Evolutionary conservation across 2,888 invertebrate genomes (phyloP).

Genomic region (Quadroppia sp.): DNA sequence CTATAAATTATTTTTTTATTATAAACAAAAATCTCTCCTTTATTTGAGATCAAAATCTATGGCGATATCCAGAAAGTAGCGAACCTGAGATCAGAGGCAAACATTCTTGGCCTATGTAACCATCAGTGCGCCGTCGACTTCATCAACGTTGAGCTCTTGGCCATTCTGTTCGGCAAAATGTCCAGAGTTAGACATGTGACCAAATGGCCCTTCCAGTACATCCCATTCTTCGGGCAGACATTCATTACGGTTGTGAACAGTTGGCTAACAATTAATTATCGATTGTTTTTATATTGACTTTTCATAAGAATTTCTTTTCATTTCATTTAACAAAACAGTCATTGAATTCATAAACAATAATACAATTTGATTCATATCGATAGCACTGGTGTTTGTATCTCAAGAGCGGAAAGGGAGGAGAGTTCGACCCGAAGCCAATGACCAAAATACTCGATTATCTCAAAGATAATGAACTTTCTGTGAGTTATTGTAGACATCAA

Average conservation of each 20-base stretch:
- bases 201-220: conserved; percentile 16
- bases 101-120: conserved; percentile 4
- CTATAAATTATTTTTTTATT: no score
- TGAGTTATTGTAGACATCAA: no score
- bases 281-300: no score
- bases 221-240: background rate
- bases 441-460: conserved; percentile 11
- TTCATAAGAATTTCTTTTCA: background rate
- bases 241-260: conserved; percentile 6
- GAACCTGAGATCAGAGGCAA: background rate
- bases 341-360: background rate
- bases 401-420: conserved; percentile 15
- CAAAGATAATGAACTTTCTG: background rate
- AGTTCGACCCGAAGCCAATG: background rate
- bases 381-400: conserved; percentile 20
- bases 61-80: background rate
- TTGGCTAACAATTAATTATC: background rate
- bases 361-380: background rate
- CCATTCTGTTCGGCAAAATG: background rate
- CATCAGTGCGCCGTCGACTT: conserved; percentile 29
- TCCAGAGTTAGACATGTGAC: conserved; percentile 3
- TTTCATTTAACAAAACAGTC: background rate
- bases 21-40: no score
- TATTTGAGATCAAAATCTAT: background rate
- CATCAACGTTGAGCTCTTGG: background rate